Base-by-base conservation (phyloP, 2,888 invertebrate species). In the Graphium colonna region DNA sequence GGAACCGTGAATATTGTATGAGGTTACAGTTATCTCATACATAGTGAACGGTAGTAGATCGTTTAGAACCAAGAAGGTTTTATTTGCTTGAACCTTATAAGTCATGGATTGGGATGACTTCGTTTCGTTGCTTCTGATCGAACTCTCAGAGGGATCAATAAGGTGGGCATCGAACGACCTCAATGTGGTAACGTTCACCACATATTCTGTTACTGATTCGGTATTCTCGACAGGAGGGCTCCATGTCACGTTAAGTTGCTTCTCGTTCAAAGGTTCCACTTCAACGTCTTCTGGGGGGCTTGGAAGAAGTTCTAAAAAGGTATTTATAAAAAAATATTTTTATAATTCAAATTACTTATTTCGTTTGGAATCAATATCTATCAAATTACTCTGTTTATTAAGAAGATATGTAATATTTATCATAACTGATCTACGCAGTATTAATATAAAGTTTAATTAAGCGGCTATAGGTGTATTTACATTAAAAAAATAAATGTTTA, bases 11-110 rank as follows among this genome's bases (percentile, higher is more conserved):
- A 91, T 90, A 73, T 96, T 96, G 50, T 90, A 91, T 0, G 95
- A 94, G 0, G 92, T 92, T 8, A 96, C 93, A 0, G 92, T 91
- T 4, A 96, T 90, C 68, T 96, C 95, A 73, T 96, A 96, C 96
- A 96, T 96, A 0, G 95, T 95, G 68, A 94, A 94, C 0, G 96
- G 94, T 9, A 90, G 86, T 31, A 96, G 82, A 69, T 93, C 91
- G 62, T 91, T 92, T 1, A 95, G 70, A 0, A 92, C 77, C 0
- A 93, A 82, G 48, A 79, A 90, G 1, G 91, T 93, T 62, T 91
- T 90, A 59, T 91, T 92, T 2, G 90, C 87, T 1, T 91, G 89
- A 0, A 95, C 93, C 68, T 89, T 91, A 48, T 86, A 82, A 45
- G 88, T 90, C 61, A 87, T 73, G 0, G 82, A 74, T 66, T 75